Conservation (phyloP, 2,888 invertebrate species). For the Azorinus chamasolen region DNA sequence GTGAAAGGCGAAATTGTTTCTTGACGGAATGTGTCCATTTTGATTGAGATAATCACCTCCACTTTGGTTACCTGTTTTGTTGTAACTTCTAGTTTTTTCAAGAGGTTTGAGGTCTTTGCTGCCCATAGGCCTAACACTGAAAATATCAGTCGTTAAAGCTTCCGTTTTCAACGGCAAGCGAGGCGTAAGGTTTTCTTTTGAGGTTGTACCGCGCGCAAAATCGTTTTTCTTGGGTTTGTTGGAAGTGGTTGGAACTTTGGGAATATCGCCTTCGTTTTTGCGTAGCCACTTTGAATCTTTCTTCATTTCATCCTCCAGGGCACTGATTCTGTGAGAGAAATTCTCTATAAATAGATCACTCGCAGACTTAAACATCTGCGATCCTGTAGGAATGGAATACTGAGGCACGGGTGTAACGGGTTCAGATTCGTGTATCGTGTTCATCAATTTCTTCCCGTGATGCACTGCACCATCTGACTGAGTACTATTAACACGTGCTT, state of each 20-base stretch:
- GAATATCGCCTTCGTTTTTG: conserved; percentile 55
- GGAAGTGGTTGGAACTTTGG: conserved; percentile 39
- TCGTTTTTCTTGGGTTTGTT: conserved; percentile 37
- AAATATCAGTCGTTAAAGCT: conserved; percentile 64
- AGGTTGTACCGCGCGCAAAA: conserved; percentile 33
- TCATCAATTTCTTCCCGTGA: conserved; percentile 41
- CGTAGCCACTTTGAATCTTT: conserved; percentile 64
- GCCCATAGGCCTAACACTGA: conserved; percentile 67
- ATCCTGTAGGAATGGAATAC: conserved; percentile 54
- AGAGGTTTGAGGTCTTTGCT: conserved; percentile 64
- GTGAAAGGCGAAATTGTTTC: conserved; percentile 23
- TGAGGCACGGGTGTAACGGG: conserved; percentile 49
- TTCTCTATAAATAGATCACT: conserved; percentile 80
- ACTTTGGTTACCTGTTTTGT: conserved; percentile 6
- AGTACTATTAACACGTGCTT: conserved; percentile 55
- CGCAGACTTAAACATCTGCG: conserved; percentile 69
- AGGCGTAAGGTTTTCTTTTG: conserved; percentile 39
- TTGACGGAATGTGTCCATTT: conserved; percentile 16
- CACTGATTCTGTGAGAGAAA: conserved; percentile 70
- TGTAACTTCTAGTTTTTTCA: conserved; percentile 56
- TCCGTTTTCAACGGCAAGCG: conserved; percentile 60
- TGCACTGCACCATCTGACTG: conserved; percentile 57
- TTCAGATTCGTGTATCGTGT: conserved; percentile 53
- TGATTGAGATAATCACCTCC: conserved; percentile 2
- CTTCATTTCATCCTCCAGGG: conserved; percentile 74